Conservation (phyloP, 1,140 invertebrate genomes). For the Drosophila neocordata region DNA sequence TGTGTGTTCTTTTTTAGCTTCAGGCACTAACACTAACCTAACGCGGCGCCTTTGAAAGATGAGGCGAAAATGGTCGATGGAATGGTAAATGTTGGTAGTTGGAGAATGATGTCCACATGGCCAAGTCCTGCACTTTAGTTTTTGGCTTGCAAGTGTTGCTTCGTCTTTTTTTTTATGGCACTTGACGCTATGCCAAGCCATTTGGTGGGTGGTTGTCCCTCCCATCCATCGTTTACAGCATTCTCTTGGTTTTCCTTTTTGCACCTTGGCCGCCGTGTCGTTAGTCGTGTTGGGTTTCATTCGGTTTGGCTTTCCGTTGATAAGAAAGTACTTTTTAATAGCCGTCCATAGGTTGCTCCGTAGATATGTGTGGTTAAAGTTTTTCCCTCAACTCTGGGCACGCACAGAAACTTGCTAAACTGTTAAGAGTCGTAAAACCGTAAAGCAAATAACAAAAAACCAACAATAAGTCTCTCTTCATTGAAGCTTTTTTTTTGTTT, state of each 20-base stretch:
- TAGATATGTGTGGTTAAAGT: constrained; percentile 26
- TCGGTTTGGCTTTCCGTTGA: constrained; percentile 53
- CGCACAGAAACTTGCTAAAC: constrained; percentile 9
- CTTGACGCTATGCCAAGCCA: constrained; percentile 72
- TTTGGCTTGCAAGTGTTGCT: constrained; percentile 76
- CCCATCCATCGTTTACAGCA: constrained; percentile 31
- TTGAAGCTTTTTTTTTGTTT: constrained; percentile 1
- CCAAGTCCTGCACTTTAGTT: constrained; percentile 72
- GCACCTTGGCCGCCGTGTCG: constrained; percentile 45
- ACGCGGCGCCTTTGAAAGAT: constrained; percentile 74
- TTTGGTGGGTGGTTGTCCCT: constrained; percentile 14
- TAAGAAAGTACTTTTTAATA: constrained; percentile 75
- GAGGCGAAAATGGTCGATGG: constrained; percentile 50
- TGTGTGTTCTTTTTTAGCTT: constrained; percentile 64
- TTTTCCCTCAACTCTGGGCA: constrained; percentile 2
- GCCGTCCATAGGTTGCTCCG: constrained; percentile 53
- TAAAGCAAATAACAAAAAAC: background rate
- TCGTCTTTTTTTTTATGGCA: constrained; percentile 67
- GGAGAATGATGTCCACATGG: constrained; percentile 24
- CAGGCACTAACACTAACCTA: constrained; percentile 48
- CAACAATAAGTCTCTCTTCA: constrained; percentile 3
- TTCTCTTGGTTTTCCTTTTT: constrained; percentile 46
- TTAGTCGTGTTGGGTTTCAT: constrained; percentile 52
- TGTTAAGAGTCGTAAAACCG: constrained; percentile 8
- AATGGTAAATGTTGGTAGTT: background rate